Conservation (phyloP, 2,888 invertebrate species). For the Horisme vitalbata region DNA sequence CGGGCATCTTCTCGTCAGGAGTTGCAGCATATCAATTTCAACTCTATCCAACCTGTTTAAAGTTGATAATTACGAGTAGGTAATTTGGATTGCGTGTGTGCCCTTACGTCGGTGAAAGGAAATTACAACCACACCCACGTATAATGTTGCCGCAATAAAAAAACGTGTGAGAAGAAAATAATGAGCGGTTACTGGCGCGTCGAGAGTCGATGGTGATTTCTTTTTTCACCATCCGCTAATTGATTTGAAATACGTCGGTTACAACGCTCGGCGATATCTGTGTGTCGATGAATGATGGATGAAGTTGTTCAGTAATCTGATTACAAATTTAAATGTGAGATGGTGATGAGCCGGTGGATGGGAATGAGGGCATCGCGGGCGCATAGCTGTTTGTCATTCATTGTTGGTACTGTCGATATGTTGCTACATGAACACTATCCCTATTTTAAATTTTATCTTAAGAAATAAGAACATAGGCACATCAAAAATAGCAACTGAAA, state of each 20-base stretch:
- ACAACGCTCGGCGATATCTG: constrained; percentile 28
- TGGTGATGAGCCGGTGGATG: constrained; percentile 69
- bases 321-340: constrained; percentile 72
- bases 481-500: no score
- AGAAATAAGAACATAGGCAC: no score
- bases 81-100: constrained; percentile 74
- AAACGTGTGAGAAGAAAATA: constrained; percentile 82
- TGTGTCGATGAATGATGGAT: constrained; percentile 73
- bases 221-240: constrained; percentile 72
- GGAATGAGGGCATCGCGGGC: constrained; percentile 58
- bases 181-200: constrained; percentile 81
- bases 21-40: constrained; percentile 38
- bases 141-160: constrained; percentile 81
- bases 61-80: constrained; percentile 43
- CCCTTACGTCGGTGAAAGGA: constrained; percentile 83
- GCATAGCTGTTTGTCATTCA: constrained; percentile 39
- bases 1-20: constrained; percentile 75
- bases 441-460: no score
- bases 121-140: constrained; percentile 84
- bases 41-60: constrained; percentile 14
- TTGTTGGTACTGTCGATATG: no score
- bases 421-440: no score
- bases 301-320: constrained; percentile 63
- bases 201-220: constrained; percentile 63
- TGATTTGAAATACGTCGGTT: constrained; percentile 68